Base-by-base conservation (phyloP, 2,797 vertebrate genomes). In the Capromys pilorides region DNA sequence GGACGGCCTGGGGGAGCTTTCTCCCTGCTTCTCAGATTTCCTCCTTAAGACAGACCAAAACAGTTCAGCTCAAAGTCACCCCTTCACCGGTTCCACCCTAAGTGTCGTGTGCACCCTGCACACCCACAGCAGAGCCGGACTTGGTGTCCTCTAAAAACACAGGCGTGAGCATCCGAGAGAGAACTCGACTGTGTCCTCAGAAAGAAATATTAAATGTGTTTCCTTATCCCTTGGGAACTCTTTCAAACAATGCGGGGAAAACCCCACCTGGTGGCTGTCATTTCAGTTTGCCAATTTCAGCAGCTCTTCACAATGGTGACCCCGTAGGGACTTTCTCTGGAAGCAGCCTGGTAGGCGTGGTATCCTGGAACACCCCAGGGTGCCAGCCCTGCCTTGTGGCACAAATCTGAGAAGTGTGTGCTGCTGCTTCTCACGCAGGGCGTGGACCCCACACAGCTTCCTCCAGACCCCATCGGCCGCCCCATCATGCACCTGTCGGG, bases 401-500 rank as follows among this genome's bases (percentile, higher is more conserved):
- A 77, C 41, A 81, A 69, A 81, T 67, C 2, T 86, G 77, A 91
- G 92, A 92, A 36, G 79, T 57, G 57, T 31, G 45, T 69, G 14
- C 86, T 77, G 16, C 88, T 88, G 39, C 87, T 89, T 57, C 45
- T 75, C 96, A 75, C 91, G 94, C 45, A 97, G 95, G 91, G 90
- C 79, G 73, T 96, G 80, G 85, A 92, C 31, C 19, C 88, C 78
- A 64, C 36, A 33, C 98, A 99, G 94, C 96, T 96, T 75, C 67
- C 81, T 62, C 89, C 98, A 92, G 98, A 99, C 95, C 97, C 98
- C 1, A 95, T 99, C 96, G 99, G 98, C 1, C 97, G 97, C 92
- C 98, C 98, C 73, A 81, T 99, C 94, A 97, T 98, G 97, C 98
- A 98, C 80, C 97, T 98, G 91, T 98, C 98, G 14, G 98, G 98